Evolutionary conservation across 2,797 vertebrate species (phyloP), one percentile per base, ranked within the genome.

Genomic region (Coregonus sp.): DNA sequence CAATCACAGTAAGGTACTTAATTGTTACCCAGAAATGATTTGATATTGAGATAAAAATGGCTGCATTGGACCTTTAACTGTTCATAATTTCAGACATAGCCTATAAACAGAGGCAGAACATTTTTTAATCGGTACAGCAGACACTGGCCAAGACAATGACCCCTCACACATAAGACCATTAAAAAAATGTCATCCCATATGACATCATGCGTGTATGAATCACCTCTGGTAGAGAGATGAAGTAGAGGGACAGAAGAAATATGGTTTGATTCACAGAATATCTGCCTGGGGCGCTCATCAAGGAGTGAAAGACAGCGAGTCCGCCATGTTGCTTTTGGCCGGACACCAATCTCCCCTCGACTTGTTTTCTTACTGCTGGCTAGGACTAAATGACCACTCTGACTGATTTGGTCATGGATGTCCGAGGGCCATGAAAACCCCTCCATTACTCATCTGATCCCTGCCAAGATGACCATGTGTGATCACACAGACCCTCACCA

Each of bases 341-440:
- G 0, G 78, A 87, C 78, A 65, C 86, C 78, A 82, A 59, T 35
- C 74, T 81, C 72, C 74, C 88, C 85, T 59, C 70, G 88, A 92
- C 89, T 93, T 89, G 88, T 92, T 92, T 92, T 92, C 86, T 91
- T 91, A 86, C 88, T 86, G 84, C 86, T 93, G 93, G 91, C 93
- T 92, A 85, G 69, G 84, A 86, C 87, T 93, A 90, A 93, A 92
- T 91, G 86, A 90, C 87, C 90, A 88, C 91, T 94, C 90, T 92
- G 88, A 87, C 90, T 88, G 80, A 73, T 87, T 80, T 88, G 89
- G 88, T 86, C 75, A 77, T 73, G 78, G 81, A 80, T 76, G 81
- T 82, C 82, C 88, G 87, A 88, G 78, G 86, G 85, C 86, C 86
- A 86, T 91, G 87, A 90, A 91, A 90, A 85, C 88, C 89, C 81